phyloP scores from a whole-genome alignment of 23 tunicate genomes.

The Trididemnum miniatum region DNA sequence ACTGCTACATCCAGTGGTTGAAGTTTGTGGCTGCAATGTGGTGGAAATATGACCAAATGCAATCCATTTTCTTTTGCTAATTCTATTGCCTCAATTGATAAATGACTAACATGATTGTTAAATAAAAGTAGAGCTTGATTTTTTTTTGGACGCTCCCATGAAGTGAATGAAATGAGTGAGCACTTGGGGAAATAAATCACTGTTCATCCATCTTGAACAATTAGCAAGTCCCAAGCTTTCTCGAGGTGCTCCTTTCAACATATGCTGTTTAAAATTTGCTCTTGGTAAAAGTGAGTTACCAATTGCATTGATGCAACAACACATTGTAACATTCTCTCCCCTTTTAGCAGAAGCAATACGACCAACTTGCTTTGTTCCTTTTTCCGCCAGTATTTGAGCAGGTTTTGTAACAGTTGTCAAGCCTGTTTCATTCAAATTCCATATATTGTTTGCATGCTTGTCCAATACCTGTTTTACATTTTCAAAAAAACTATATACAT shows the following conservation, averaged over 20 bases:
- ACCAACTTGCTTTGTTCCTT: constrained; percentile 31
- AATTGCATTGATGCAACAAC: constrained; percentile 40
- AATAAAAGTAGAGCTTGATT: constrained; percentile 12
- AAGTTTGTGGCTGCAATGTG: no score
- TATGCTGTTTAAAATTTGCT: not conserved
- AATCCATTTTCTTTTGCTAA: constrained; percentile 32
- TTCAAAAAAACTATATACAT: constrained; percentile 18
- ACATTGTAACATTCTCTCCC: constrained; percentile 36
- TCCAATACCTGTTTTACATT: constrained; percentile 19
- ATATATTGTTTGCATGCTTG: not conserved
- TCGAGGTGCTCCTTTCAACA: constrained; percentile 11
- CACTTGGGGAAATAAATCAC: constrained; percentile 30
- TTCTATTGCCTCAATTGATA: constrained; percentile 10
- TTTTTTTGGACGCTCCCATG: constrained; percentile 14
- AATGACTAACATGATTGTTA: constrained; percentile 15
- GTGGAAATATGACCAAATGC: constrained; percentile 30
- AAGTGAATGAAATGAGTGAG: constrained; percentile 19
- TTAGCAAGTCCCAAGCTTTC: constrained; percentile 31
- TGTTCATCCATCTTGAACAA: constrained; percentile 30
- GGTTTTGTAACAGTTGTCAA: constrained; percentile 15
- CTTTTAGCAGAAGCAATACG: constrained; percentile 24
- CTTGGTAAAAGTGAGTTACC: constrained; percentile 24
- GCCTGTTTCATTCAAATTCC: constrained; percentile 40
- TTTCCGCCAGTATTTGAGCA: constrained; percentile 5
- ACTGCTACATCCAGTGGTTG: constrained; percentile 49